phyloP scores from a whole-genome alignment of 2,888 invertebrate genomes.

The Biston betularia region DNA sequence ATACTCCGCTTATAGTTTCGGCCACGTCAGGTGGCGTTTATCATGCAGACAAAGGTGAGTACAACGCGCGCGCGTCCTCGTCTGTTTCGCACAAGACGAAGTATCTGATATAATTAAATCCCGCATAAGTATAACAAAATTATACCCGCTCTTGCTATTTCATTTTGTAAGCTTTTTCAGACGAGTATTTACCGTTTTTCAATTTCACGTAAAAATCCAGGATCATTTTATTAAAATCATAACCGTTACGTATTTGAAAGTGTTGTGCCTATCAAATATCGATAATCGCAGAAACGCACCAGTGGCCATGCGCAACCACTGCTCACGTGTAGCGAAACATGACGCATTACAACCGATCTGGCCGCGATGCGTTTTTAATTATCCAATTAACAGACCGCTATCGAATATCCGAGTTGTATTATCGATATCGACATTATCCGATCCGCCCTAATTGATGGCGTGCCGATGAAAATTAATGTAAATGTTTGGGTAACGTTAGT shows the following conservation, averaged over 20 bases:
- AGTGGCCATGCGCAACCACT: slow-evolving; percentile 14
- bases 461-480: slow-evolving; percentile 44
- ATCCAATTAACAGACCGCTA: slow-evolving; percentile 61
- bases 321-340: slow-evolving; percentile 26
- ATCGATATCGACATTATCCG: slow-evolving; percentile 57
- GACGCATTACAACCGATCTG: slow-evolving; percentile 51
- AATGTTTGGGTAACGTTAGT: slow-evolving; percentile 53
- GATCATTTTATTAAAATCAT: not conserved
- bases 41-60: no score
- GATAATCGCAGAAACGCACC: slow-evolving; percentile 11
- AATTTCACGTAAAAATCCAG: not conserved
- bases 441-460: slow-evolving; percentile 57
- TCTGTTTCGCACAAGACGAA: no score
- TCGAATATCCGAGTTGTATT: slow-evolving; percentile 49
- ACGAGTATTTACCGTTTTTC: not conserved
- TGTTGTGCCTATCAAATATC: slow-evolving; percentile 10
- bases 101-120: no score
- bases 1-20: no score
- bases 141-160: no score
- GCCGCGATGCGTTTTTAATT: slow-evolving; percentile 68
- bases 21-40: no score
- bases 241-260: not conserved
- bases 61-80: no score
- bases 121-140: no score
- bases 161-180: not conserved